Evolutionary conservation across 2,113 vertebrate genomes (phyloP).

Genomic region (Anoura caudifer): DNA sequence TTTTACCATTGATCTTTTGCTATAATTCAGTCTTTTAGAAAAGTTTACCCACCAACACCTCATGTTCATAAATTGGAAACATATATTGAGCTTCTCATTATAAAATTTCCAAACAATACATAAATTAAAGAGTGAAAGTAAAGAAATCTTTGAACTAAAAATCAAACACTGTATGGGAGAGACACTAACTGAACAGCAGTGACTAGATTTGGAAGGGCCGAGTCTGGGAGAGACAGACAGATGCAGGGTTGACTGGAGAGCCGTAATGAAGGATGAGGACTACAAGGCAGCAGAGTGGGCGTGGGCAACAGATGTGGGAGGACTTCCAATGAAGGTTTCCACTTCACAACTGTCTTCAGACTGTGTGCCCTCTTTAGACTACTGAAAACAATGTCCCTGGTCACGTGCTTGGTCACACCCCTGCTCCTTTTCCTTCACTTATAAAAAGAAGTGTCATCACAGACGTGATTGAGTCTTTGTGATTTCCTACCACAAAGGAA

Average conservation of each 20-base stretch:
- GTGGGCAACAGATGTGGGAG: rapidly evolving
- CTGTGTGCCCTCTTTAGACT: neutral
- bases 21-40: neutral
- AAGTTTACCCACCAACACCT: neutral
- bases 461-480: neutral
- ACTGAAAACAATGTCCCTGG: neutral
- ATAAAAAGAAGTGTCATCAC: neutral
- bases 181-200: neutral
- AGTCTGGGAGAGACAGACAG: neutral
- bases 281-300: too few species aligned
- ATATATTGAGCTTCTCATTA: neutral
- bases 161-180: neutral
- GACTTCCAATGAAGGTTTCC: neutral
- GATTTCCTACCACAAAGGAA: neutral
- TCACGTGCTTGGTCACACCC: neutral
- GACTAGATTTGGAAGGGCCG: too few species aligned
- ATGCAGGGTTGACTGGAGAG: neutral
- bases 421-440: neutral
- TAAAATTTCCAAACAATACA: neutral
- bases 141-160: neutral
- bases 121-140: neutral
- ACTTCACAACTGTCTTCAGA: neutral
- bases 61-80: neutral
- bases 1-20: neutral
- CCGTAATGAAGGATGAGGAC: neutral